Percentiles rank a stretch among this genome's conserved stretches.
Conservation (phyloP, 2,888 invertebrate species). For the Lymantria dispar region DNA sequence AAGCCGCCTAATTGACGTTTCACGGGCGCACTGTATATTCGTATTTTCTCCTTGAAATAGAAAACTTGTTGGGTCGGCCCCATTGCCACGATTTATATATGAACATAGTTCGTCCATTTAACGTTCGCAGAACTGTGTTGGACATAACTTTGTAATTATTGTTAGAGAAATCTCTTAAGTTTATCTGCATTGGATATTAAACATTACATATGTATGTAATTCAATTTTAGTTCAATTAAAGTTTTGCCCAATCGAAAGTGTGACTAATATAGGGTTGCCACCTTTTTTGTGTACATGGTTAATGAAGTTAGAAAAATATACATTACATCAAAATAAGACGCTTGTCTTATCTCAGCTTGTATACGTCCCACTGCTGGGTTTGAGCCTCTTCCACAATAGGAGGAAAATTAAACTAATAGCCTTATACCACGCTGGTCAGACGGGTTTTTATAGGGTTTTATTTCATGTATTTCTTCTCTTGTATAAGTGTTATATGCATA, state of each 20-base stretch:
- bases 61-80: slow-evolving; percentile 41
- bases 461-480: too few relatives aligned
- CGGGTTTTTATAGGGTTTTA: too few relatives aligned
- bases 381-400: too few relatives aligned
- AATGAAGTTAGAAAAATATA: too few relatives aligned
- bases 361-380: too few relatives aligned
- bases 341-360: too few relatives aligned
- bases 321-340: too few relatives aligned
- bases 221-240: neutral
- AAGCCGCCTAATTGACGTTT: slow-evolving; percentile 51
- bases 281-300: too few relatives aligned
- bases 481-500: too few relatives aligned
- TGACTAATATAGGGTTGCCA: neutral
- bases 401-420: too few relatives aligned
- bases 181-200: slow-evolving; percentile 20
- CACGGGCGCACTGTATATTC: slow-evolving; percentile 47
- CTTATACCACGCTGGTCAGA: too few relatives aligned
- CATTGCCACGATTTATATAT: slow-evolving; percentile 43
- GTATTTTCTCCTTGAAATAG: slow-evolving; percentile 54
- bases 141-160: slow-evolving; percentile 36
- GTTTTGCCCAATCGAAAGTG: neutral
- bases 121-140: slow-evolving; percentile 18
- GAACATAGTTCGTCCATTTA: slow-evolving; percentile 26
- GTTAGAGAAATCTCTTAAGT: slow-evolving; percentile 33
- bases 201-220: neutral